These are phyloP conservation scores for Periphyllus acericola DNA, from an alignment of 2,888 invertebrate genomes.

Conservation along the genomic window DNA sequence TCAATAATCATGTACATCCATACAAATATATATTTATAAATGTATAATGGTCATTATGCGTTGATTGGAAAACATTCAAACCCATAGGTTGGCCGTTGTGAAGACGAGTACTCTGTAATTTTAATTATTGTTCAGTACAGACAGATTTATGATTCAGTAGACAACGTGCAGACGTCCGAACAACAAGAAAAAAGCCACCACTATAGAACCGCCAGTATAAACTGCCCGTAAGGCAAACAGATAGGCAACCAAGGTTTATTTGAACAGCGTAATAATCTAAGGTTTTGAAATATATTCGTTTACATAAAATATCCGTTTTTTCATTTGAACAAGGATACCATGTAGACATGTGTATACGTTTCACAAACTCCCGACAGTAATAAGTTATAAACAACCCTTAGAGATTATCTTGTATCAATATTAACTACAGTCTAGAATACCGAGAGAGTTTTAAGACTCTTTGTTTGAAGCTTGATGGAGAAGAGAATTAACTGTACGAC, in stretches of 20 bases:
- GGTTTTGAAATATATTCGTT: conserved; percentile 14
- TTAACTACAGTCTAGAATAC: background rate
- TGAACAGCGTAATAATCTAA: conserved; percentile 16
- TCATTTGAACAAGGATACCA: background rate
- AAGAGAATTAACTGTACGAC: background rate
- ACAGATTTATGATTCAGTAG: conserved; percentile 38
- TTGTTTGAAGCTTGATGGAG: background rate
- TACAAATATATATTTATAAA: background rate
- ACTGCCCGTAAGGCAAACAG: conserved; percentile 13
- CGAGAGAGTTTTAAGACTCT: background rate
- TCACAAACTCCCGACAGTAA: background rate
- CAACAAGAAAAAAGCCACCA: background rate
- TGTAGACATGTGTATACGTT: background rate
- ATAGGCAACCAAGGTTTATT: conserved; percentile 8
- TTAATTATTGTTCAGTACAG: background rate
- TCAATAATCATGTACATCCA: conserved; percentile 18
- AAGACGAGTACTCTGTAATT: background rate
- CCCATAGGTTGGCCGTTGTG: background rate
- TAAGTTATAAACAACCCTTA: conserved; percentile 23
- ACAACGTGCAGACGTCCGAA: background rate
- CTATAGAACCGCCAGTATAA: background rate
- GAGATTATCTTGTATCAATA: background rate
- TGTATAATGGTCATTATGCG: background rate
- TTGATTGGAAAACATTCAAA: background rate
- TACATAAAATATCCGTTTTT: conserved; percentile 41